Conservation (phyloP, 2,113 vertebrate genomes). For the Ceyx margarethae region DNA sequence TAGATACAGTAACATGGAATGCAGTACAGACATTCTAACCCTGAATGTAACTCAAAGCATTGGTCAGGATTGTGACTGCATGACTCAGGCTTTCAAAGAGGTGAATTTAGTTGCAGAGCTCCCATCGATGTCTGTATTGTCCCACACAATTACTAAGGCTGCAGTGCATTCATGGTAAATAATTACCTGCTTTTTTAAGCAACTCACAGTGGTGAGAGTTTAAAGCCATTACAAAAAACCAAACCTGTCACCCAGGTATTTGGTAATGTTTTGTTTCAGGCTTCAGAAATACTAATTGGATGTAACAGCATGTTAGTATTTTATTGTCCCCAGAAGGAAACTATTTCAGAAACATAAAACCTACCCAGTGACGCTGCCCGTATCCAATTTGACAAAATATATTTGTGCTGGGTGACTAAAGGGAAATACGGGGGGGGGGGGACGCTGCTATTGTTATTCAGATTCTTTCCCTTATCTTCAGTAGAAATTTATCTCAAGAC, state of each 20-base stretch:
- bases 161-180: background rate
- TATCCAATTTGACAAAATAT: slow-evolving; percentile 32
- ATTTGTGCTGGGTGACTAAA: slow-evolving; percentile 21
- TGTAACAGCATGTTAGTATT: background rate
- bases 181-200: background rate
- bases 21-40: background rate
- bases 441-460: slow-evolving; percentile 19
- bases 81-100: slow-evolving; percentile 54
- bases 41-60: background rate
- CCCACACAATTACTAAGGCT: background rate
- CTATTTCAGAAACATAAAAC: slow-evolving; percentile 38
- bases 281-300: slow-evolving; percentile 39
- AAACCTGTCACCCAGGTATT: background rate
- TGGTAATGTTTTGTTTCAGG: slow-evolving; percentile 3
- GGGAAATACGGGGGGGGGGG: background rate
- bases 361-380: background rate
- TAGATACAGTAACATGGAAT: background rate
- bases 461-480: background rate
- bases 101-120: slow-evolving; percentile 46
- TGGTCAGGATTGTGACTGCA: slow-evolving; percentile 25
- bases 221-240: background rate
- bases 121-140: background rate
- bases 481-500: background rate
- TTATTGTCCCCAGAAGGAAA: slow-evolving; percentile 54
- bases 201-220: background rate